Evolutionary conservation across 2,113 vertebrate species (phyloP).

Genomic region (Galemys pyrenaicus): DNA sequence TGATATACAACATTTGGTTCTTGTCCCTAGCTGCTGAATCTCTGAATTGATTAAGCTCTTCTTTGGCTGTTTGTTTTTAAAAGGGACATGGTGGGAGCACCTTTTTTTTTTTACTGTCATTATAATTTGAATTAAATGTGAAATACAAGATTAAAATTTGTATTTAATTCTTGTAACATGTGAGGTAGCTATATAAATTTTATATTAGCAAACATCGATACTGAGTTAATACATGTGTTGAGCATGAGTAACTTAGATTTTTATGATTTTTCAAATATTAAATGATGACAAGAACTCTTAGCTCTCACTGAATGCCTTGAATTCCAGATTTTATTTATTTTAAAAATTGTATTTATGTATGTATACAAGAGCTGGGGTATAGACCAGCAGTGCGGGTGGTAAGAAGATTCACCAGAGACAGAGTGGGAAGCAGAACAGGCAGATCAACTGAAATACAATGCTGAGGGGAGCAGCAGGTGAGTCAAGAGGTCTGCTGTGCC

Average conservation of each 20-base stretch:
- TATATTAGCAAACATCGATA: neutral
- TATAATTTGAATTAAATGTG: neutral
- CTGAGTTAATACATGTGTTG: neutral
- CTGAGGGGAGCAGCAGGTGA: no score
- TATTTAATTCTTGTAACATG: neutral
- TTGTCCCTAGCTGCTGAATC: neutral
- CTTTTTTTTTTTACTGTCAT: neutral
- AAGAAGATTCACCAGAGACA: no score
- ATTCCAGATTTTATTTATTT: neutral
- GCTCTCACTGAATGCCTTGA: neutral
- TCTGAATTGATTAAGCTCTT: neutral
- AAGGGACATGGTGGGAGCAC: rapidly evolving
- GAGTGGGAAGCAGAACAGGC: no score
- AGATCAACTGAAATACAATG: no score
- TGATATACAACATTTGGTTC: neutral
- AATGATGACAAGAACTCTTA: neutral
- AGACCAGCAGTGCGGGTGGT: no score
- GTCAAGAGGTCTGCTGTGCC: no score
- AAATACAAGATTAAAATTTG: no score
- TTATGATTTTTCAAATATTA: neutral
- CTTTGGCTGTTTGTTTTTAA: neutral
- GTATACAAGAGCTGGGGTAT: no score
- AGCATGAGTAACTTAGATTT: neutral
- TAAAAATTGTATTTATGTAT: no score
- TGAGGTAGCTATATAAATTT: neutral